Conservation (phyloP, 1,140 invertebrate genomes). For the Drosophila teissieri region DNA sequence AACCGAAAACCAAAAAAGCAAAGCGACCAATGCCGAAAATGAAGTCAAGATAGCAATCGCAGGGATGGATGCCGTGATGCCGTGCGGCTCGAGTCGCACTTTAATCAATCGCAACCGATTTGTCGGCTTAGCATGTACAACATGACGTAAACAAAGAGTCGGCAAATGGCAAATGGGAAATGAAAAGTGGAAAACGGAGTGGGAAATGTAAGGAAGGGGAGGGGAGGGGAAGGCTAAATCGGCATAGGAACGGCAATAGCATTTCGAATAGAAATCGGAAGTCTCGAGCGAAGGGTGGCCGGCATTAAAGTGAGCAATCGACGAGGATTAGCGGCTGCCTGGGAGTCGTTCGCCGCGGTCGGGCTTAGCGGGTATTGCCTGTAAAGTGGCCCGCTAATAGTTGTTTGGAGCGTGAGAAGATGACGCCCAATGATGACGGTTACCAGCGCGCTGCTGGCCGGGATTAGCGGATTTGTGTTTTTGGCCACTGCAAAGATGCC, state of each 20-base stretch:
- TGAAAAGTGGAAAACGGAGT: not conserved
- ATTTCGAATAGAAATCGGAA: slow-evolving; percentile 7
- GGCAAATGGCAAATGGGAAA: slow-evolving; percentile 13
- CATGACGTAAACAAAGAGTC: slow-evolving; percentile 73
- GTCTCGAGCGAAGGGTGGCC: slow-evolving; percentile 48
- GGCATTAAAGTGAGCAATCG: slow-evolving; percentile 80
- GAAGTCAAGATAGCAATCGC: slow-evolving; percentile 75
- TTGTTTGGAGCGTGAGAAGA: slow-evolving; percentile 69
- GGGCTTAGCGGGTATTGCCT: slow-evolving; percentile 72
- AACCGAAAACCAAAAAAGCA: slow-evolving; percentile 7
- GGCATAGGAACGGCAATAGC: not conserved
- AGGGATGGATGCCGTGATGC: slow-evolving; percentile 24
- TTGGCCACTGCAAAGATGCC: not conserved
- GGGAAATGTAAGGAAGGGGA: no score
- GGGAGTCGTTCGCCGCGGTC: slow-evolving; percentile 36
- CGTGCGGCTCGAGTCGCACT: slow-evolving; percentile 49
- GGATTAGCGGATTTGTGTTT: slow-evolving; percentile 17
- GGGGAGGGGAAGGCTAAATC: not conserved
- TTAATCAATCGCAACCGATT: slow-evolving; percentile 85
- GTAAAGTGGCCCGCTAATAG: slow-evolving; percentile 75
- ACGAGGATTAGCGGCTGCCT: slow-evolving; percentile 67
- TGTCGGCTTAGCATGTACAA: slow-evolving; percentile 84
- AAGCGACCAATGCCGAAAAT: slow-evolving; percentile 35
- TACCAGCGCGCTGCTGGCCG: not conserved
- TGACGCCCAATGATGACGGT: slow-evolving; percentile 2